phyloP scores from a whole-genome alignment of 2,113 vertebrate genomes.

The Rissa tridactyla region DNA sequence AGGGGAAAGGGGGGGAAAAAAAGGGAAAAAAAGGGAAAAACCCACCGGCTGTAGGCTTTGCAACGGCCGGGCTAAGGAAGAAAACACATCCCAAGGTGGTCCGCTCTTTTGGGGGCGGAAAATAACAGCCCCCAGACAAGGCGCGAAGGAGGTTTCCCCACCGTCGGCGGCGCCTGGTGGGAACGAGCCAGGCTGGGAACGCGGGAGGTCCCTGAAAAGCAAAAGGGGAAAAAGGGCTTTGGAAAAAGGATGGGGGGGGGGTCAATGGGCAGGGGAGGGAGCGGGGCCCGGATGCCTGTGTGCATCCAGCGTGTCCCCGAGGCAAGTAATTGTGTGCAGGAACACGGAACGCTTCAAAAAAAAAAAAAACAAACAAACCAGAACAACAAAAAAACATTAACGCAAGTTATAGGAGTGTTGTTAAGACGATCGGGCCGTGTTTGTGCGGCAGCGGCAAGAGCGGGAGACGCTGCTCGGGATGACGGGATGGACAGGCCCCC shows the following conservation, averaged over 20 bases:
- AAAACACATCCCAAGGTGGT: neutral
- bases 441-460: neutral
- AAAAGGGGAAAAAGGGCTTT: neutral
- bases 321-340: neutral
- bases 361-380: too few relatives aligned
- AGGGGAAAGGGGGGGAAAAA: neutral
- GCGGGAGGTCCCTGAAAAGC: neutral
- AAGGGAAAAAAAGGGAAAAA: too few relatives aligned
- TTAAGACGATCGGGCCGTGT: fast-evolving
- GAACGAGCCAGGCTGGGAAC: fast-evolving
- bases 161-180: fast-evolving
- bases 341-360: neutral
- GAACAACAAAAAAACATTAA: too few relatives aligned
- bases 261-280: neutral
- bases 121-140: fast-evolving
- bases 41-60: neutral
- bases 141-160: neutral
- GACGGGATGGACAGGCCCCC: neutral
- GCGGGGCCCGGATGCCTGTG: fast-evolving
- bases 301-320: neutral
- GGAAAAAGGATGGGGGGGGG: too few relatives aligned
- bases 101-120: fast-evolving
- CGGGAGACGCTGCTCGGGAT: fast-evolving
- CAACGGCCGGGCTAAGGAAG: neutral
- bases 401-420: fast-evolving